These are phyloP conservation scores for Entomobrya multifasciata DNA, from an alignment of 2,888 invertebrate genomes.

Conservation along the genomic window DNA sequence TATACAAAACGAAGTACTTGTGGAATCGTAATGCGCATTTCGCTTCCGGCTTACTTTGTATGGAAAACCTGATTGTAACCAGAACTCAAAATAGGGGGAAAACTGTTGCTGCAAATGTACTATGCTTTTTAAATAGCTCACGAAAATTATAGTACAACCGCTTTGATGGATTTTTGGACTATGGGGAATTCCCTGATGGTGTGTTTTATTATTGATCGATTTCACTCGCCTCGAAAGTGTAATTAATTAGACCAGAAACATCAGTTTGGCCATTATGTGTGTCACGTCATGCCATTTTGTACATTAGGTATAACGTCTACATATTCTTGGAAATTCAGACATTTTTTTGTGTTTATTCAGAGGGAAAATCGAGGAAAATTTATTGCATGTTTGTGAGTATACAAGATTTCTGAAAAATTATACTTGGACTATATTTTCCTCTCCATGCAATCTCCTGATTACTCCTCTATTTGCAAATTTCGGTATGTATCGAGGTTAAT, in stretches of 20 bases:
- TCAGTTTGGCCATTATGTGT: background rate
- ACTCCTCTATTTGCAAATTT: too few relatives aligned
- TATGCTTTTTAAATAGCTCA: too few relatives aligned
- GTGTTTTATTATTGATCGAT: conserved; percentile 51
- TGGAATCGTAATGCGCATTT: conserved; percentile 1
- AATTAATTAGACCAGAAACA: conserved; percentile 53
- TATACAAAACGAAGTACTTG: background rate
- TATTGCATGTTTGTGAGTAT: too few relatives aligned
- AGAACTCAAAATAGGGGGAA: too few relatives aligned
- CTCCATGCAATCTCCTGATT: too few relatives aligned
- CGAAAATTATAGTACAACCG: too few relatives aligned
- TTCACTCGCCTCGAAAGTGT: conserved; percentile 40
- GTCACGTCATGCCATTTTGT: background rate
- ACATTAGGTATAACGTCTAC: background rate
- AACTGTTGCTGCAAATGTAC: conserved; percentile 37
- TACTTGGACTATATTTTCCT: too few relatives aligned
- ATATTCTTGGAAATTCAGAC: too few relatives aligned
- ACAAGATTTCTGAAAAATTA: too few relatives aligned
- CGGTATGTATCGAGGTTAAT: conserved; percentile 39
- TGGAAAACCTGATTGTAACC: too few relatives aligned
- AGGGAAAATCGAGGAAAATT: too few relatives aligned
- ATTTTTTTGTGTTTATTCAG: too few relatives aligned
- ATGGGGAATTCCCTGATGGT: conserved; percentile 25
- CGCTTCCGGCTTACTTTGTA: conserved; percentile 9
- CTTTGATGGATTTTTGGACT: background rate